phyloP scores from a whole-genome alignment of 2,113 vertebrate genomes.

The Danionella cerebrum region DNA sequence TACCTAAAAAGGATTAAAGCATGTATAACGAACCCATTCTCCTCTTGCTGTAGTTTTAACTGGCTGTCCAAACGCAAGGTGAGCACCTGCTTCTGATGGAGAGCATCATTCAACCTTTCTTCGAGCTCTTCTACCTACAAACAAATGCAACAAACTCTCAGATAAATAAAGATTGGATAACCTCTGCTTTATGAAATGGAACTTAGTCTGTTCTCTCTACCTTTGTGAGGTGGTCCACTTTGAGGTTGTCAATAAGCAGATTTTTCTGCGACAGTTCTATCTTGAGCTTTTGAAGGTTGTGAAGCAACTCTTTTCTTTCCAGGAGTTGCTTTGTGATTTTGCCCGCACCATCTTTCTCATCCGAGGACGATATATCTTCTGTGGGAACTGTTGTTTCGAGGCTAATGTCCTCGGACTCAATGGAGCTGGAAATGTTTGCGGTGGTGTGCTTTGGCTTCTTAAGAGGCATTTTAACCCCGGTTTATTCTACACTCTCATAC shows the following conservation, averaged over 20 bases:
- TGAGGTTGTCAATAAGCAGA: slow-evolving; percentile 88
- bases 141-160: slow-evolving; percentile 3
- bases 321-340: slow-evolving; percentile 87
- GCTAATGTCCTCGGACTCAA: slow-evolving; percentile 94
- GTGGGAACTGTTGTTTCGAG: slow-evolving; percentile 91
- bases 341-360: slow-evolving; percentile 74
- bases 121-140: slow-evolving; percentile 87
- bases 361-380: slow-evolving; percentile 89
- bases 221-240: slow-evolving; percentile 88
- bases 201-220: slow-evolving; percentile 47
- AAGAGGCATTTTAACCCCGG: slow-evolving; percentile 66
- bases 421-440: slow-evolving; percentile 82
- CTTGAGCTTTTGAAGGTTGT: slow-evolving; percentile 82
- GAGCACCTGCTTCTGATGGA: slow-evolving; percentile 90
- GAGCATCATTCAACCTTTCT: slow-evolving; percentile 84
- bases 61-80: slow-evolving; percentile 85
- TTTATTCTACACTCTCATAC: too few species aligned
- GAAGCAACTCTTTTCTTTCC: slow-evolving; percentile 86
- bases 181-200: background rate
- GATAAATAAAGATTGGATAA: background rate
- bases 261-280: slow-evolving; percentile 94
- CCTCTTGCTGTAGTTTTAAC: slow-evolving; percentile 84
- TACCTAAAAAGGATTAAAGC: too few species aligned
- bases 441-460: slow-evolving; percentile 63
- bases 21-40: slow-evolving; percentile 70